Evolutionary conservation across 37 sponge, comb jelly and placozoan genomes (phyloP).

Genomic region (Eunapius fragilis): DNA sequence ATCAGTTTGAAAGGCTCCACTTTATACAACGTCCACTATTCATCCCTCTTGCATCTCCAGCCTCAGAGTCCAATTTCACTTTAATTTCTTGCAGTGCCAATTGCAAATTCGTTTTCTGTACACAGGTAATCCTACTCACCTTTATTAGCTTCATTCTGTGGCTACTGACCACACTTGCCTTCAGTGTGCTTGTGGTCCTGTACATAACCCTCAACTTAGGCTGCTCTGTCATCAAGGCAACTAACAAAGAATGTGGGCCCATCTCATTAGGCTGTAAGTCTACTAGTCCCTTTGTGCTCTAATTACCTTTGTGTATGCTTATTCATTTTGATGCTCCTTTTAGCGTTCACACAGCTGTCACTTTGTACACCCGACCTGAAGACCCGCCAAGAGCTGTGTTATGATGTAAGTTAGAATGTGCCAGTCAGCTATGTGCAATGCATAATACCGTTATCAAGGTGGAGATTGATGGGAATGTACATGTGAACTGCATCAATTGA

Average conservation of each 20-base stretch:
- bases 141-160: slow-evolving; percentile 42
- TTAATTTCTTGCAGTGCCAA: no score
- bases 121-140: slow-evolving; percentile 28
- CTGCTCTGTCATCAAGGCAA: not conserved
- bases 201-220: slow-evolving; percentile 30
- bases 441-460: not conserved
- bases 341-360: not conserved
- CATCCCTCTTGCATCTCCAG: no score
- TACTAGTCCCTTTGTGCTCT: not conserved
- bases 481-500: not conserved
- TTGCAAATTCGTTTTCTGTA: no score
- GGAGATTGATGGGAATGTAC: not conserved
- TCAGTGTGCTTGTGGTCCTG: slow-evolving; percentile 24
- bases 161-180: slow-evolving; percentile 25
- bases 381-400: not conserved
- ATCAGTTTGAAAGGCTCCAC: not conserved
- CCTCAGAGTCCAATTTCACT: no score
- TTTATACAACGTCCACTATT: no score
- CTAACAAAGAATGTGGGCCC: not conserved
- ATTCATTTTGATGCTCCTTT: not conserved
- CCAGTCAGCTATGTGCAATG: not conserved
- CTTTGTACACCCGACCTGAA: not conserved
- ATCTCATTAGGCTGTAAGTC: not conserved
- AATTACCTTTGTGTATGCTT: no score
- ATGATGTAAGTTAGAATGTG: not conserved